Base-by-base conservation (phyloP, 1,140 invertebrate species). In the Chironomus tepperi region DNA sequence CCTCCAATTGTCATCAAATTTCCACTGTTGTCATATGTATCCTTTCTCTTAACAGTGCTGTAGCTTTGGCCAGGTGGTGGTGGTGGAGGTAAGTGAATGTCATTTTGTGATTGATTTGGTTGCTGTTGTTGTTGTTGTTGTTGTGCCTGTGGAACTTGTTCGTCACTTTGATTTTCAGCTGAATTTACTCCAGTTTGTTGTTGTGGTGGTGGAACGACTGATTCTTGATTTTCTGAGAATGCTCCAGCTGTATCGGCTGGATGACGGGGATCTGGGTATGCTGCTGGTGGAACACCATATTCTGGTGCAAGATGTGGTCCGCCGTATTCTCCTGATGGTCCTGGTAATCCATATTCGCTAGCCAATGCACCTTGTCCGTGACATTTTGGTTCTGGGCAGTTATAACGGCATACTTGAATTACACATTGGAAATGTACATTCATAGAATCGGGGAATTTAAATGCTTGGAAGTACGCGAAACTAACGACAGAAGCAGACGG, bases 401-500 rank as follows among this genome's bases (percentile, higher is more conserved):
- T 93, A 82, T 95, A 94, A 75, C 94, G 87, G 78, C 95, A 97
- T 2, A 97, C 94, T 85, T 97, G 95, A 77, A 97, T 97, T 1
- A 96, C 93, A 80, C 95, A 97, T 82, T 97, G 95, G 90, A 97
- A 97, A 86, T 96, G 95, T 1, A 97, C 94, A 80, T 97, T 96
- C 95, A 97, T 97, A 10, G 93, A 96, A 81, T 97, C 95, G 0
- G 95, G 95, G 89, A 97, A 97, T 83, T 97, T 97, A 85, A 97
- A 97, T 0, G 95, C 95, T 84, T 95, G 93, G 91, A 97, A 97
- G 84, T 97, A 95, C 2, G 95, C 95, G 79, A 96, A 97, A 73
- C 93, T 94, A 1, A 97, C 92, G 0, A 97, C 95, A 0, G 93
- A 95, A 6, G 95, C 95, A 34, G 93, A 94, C 0, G 93, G 91